A percentile compares a stretch with the other conserved stretches of the same genome.
phyloP scores from a whole-genome alignment of 2,113 vertebrate genomes.

The Seriola rivoliana region DNA sequence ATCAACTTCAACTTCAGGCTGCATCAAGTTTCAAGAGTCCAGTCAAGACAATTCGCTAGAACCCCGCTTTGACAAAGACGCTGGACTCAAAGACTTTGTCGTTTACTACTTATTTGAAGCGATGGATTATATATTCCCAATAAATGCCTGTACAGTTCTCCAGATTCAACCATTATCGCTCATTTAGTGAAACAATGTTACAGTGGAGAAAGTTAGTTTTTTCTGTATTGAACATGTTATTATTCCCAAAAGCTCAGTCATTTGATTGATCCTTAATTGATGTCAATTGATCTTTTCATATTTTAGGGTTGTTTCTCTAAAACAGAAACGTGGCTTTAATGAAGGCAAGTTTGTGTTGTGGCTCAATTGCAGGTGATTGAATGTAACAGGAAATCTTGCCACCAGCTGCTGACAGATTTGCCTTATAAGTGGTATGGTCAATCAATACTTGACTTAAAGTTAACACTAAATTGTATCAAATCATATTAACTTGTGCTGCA shows the following conservation, averaged over 20 bases:
- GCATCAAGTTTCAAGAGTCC: conserved; percentile 96
- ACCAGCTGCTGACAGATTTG: conserved; percentile 41
- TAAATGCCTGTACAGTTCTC: conserved; percentile 59
- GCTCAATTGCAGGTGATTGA: conserved; percentile 22
- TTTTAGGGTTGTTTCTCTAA: neutral
- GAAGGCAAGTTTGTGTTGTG: conserved; percentile 6
- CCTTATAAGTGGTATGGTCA: conserved; percentile 20
- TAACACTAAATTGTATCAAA: conserved; percentile 1
- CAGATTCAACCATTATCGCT: conserved; percentile 15
- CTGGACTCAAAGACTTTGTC: conserved; percentile 44
- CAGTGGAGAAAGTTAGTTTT: neutral
- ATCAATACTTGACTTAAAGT: neutral
- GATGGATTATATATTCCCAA: conserved; percentile 40
- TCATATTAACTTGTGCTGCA: neutral
- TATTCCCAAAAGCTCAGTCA: conserved; percentile 3
- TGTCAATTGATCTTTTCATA: conserved; percentile 14
- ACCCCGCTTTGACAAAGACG: neutral
- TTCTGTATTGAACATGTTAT: conserved; percentile 6
- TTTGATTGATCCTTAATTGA: conserved; percentile 6
- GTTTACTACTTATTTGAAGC: conserved; percentile 51
- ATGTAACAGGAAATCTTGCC: conserved; percentile 41
- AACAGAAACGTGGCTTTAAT: conserved; percentile 13
- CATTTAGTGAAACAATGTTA: conserved; percentile 20
- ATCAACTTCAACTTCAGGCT: conserved; percentile 94
- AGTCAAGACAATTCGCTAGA: conserved; percentile 91